phyloP scores from a whole-genome alignment of 2,113 vertebrate species.

The Xenus cinereus region DNA sequence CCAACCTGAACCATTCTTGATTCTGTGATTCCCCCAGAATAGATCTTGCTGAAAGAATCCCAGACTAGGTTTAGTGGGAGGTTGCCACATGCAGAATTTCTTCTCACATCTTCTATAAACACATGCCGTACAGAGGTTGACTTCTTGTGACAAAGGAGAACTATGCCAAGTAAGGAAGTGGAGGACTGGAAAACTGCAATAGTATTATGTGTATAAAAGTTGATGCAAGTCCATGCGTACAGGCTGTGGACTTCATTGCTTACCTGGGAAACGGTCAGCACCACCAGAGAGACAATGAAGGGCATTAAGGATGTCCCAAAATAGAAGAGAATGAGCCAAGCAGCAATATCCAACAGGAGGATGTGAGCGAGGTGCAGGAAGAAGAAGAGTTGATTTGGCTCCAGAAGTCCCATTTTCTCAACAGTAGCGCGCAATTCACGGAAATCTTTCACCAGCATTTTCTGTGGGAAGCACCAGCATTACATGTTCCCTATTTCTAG shows the following conservation, averaged over 20 bases:
- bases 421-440: constrained; percentile 57
- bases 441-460: constrained; percentile 73
- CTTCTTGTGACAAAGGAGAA: not conserved
- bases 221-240: not conserved
- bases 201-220: not conserved
- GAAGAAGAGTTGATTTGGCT: constrained; percentile 74
- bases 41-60: not conserved
- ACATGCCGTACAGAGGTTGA: not conserved
- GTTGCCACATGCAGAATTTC: not conserved
- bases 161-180: not conserved
- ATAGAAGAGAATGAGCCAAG: constrained; percentile 75
- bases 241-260: not conserved
- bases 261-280: constrained; percentile 76
- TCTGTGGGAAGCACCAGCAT: constrained; percentile 42
- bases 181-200: not conserved
- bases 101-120: not conserved
- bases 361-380: constrained; percentile 74
- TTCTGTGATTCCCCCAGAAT: not conserved
- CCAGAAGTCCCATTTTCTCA: constrained; percentile 74
- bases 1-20: too few species aligned
- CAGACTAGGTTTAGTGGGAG: not conserved
- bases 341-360: constrained; percentile 70
- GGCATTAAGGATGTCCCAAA: constrained; percentile 74
- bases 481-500: not conserved
- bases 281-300: constrained; percentile 57